Conservation (phyloP, 2,113 vertebrate genomes). For the Dicerorhinus sumatrensis region DNA sequence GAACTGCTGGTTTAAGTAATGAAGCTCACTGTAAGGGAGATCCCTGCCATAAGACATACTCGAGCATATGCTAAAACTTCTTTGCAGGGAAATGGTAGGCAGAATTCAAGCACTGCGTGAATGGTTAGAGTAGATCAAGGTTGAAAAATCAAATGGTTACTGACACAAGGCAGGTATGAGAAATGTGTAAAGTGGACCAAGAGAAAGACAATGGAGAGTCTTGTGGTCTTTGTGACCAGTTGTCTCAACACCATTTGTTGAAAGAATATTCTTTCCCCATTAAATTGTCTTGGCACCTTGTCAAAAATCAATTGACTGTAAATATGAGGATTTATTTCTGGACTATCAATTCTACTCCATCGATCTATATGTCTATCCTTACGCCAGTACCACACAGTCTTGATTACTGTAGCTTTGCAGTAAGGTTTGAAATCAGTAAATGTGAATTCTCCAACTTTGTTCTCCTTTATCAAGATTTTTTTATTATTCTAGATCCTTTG, state of each 20-base stretch:
- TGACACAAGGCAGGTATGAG: not conserved
- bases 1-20: constrained; percentile 9
- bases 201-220: not conserved
- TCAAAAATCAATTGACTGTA: not conserved
- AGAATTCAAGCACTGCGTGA: not conserved
- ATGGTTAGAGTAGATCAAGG: not conserved
- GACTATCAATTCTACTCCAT: not conserved
- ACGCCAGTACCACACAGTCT: not conserved
- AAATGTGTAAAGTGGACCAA: not conserved
- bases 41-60: not conserved
- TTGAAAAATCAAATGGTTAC: constrained; percentile 1
- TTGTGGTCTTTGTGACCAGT: not conserved
- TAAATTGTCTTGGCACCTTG: not conserved
- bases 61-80: not conserved
- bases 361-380: not conserved
- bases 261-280: not conserved
- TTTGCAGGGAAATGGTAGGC: not conserved
- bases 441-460: not conserved
- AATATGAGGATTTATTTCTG: constrained; percentile 10
- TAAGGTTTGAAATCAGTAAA: not conserved
- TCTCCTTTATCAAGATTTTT: constrained; percentile 11
- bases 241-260: not conserved
- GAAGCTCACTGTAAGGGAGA: not conserved
- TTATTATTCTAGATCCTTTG: not conserved
- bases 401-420: not conserved